Evolutionary conservation across 1,140 invertebrate genomes (phyloP).

Genomic region (Drosophila cardini): DNA sequence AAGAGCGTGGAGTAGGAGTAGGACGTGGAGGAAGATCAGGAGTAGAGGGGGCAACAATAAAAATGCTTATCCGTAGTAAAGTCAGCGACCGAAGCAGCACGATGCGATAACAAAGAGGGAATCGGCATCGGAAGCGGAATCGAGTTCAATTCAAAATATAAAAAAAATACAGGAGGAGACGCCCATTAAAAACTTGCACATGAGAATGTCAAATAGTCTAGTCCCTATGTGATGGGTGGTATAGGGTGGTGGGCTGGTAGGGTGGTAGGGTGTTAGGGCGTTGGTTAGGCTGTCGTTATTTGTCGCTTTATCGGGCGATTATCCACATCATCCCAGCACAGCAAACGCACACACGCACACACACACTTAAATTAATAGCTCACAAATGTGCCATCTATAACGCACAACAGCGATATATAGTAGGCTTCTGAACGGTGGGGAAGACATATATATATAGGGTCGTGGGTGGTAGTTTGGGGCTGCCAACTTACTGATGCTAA

Average conservation of each 20-base stretch:
- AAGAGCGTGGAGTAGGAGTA: no score
- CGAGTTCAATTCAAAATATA: constrained; percentile 41
- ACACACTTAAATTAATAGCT: constrained; percentile 64
- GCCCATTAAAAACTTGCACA: constrained; percentile 69
- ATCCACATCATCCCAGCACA: constrained; percentile 50
- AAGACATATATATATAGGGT: no score
- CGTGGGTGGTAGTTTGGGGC: constrained; percentile 1
- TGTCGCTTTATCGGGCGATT: constrained; percentile 74
- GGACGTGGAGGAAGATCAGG: no score
- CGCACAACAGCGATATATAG: constrained; percentile 48
- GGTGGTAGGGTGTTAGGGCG: constrained; percentile 7
- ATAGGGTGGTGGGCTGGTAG: not conserved
- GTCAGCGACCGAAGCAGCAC: constrained; percentile 24
- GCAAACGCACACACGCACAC: constrained; percentile 21
- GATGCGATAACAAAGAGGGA: constrained; percentile 54
- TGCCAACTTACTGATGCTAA: constrained; percentile 57
- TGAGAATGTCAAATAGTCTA: constrained; percentile 31
- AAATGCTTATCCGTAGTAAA: constrained; percentile 71
- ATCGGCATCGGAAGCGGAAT: not conserved
- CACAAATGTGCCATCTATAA: constrained; percentile 74
- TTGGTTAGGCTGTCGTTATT: constrained; percentile 52
- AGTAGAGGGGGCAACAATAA: constrained; percentile 47
- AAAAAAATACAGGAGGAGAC: constrained; percentile 8
- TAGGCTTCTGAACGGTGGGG: not conserved
- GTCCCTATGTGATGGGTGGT: constrained; percentile 15